phyloP scores from a whole-genome alignment of 1,140 invertebrate species.

The Drosophila obscura region DNA sequence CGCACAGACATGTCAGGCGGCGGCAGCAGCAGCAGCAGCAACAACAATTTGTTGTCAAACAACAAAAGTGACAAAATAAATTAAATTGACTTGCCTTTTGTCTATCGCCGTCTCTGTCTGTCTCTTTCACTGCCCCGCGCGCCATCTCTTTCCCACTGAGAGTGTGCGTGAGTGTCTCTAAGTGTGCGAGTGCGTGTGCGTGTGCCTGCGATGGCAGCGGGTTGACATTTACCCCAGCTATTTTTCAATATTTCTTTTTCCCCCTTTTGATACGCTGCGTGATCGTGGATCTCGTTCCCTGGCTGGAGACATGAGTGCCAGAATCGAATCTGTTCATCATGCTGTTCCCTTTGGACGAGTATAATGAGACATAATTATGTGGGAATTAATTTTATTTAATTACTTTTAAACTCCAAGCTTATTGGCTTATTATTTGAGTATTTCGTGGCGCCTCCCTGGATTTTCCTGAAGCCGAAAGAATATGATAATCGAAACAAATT shows the following conservation, averaged over 20 bases:
- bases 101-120: background rate
- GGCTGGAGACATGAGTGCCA: no score
- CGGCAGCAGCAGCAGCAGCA: slow-evolving; percentile 31
- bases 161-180: slow-evolving; percentile 22
- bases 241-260: slow-evolving; percentile 2
- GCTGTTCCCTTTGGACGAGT: no score
- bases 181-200: slow-evolving; percentile 31
- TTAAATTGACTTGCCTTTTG: slow-evolving; percentile 72
- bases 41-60: slow-evolving; percentile 63
- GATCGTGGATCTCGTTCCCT: no score
- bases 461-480: no score
- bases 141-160: slow-evolving; percentile 1
- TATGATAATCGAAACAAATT: no score
- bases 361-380: no score
- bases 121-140: background rate
- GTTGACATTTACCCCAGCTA: slow-evolving; percentile 63
- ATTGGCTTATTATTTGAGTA: no score
- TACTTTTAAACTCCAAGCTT: no score
- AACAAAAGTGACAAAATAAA: slow-evolving; percentile 80
- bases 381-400: no score
- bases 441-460: no score
- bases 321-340: no score
- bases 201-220: slow-evolving; percentile 39
- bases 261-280: background rate
- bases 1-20: slow-evolving; percentile 39